Evolutionary conservation across 2,797 vertebrate genomes (phyloP), one percentile per base, ranked within the genome.

Genomic region (Eospalax fontanierii): DNA sequence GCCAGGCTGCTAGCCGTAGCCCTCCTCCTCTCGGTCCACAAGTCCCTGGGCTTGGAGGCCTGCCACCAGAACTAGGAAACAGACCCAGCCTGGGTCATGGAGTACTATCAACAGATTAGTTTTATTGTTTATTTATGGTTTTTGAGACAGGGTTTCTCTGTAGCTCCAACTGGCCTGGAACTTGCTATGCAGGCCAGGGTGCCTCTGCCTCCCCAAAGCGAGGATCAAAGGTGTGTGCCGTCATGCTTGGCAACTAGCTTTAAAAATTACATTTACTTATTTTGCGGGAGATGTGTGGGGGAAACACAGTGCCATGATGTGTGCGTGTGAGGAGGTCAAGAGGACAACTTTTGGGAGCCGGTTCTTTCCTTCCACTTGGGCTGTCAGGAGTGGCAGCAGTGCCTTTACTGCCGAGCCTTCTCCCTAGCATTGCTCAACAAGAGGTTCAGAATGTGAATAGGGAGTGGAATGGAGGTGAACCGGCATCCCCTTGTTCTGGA

Each of bases 381-480:
- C 2, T 2, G 28, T 46, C 63, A 83, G 61, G 19, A 5, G 40
- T 33, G 76, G 19, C 30, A 65, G 21, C 2, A 43, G 38, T 6
- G 43, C 61, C 40, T n/a, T 54, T 24, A 35, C 50, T 79, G 33
- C 19, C 12, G 18, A 57, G 33, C 33, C 33, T n/a, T 79, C 50
- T 46, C 22, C 30, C 10, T 21, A 57, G 50, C 24, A 30, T 57
- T 57, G 76, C n/a, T 50, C 50, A 57, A 24, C 7, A 24, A 54
- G 87, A 35, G 12, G 3, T 28, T 16, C 40, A 33, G 33, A 57
- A 4, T 19, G 21, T 6, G 38, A 4, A 18, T 30, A 30, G 14
- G 18, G n/a, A 19, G 35, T 0, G 81, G 18, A 12, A 6, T 2
- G 4, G 43, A 28, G 5, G 16, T 0, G 3, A 19, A 38, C 33